Evolutionary conservation across 2,797 vertebrate genomes (phyloP), one percentile per base, ranked within the genome.

Genomic region (Luscinia megarhynchos): DNA sequence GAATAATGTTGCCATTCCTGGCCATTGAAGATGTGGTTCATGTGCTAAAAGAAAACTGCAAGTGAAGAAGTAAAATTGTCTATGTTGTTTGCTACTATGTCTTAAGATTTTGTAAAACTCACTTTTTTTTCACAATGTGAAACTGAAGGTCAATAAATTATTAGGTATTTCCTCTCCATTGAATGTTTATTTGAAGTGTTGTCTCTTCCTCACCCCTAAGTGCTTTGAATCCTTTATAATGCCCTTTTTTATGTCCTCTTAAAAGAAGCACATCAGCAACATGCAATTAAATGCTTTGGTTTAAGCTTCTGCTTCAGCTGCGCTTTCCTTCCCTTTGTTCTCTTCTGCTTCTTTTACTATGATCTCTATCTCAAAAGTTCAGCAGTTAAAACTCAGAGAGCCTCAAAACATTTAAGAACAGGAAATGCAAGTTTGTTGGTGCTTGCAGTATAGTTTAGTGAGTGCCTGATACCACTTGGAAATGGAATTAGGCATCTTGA

Each of bases 101-200:
- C 98, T 96, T 98, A 98, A 98, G 95, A 97, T 99, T 99, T 99
- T 99, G 98, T 99, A 99, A 98, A 98, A 98, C 98, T 92, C 98
- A 97, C 97, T 95, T 98, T 97, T 97, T 97, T 97, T 96, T 98
- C 99, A 99, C 98, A 99, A 99, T 99, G 99, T 99, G 99, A 99
- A 99, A 99, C 99, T 98, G 98, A 98, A 99, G 98, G 98, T 98
- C 97, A 98, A 98, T 99, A 99, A 99, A 99, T 98, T 98, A 99
- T 98, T 98, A 98, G 98, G 99, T 98, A 98, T 98, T 99, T 99
- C 98, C 98, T 99, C 98, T 99, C 98, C 92, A 94, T 92, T 93
- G 94, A 90, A 89, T 88, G 90, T 77, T 61, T 96, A 63, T 90
- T 91, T 92, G 43, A 95, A 96, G 90, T 95, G 83, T 96, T 88